These are phyloP conservation scores for Caenorhabditis briggsae DNA, from an alignment of 1,140 invertebrate species.

Conservation along the genomic window DNA sequence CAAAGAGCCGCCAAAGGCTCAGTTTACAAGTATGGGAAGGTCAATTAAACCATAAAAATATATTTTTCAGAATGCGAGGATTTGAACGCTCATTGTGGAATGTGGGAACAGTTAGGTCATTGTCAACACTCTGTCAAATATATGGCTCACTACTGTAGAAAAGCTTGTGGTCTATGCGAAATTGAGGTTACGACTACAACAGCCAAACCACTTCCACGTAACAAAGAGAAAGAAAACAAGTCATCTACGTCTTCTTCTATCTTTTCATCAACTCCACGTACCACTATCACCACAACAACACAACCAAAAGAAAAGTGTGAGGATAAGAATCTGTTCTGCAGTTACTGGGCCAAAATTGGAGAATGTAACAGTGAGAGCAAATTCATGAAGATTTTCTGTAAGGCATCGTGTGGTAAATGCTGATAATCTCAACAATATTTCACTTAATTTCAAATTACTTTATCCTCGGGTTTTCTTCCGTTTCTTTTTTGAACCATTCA, in stretches of 20 bases:
- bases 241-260: neutral
- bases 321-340: constrained; percentile 77
- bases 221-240: constrained; percentile 57
- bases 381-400: constrained; percentile 78
- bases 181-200: constrained; percentile 37
- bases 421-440: constrained; percentile 1
- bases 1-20: too few species aligned
- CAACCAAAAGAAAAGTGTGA: constrained; percentile 59
- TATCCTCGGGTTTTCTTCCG: constrained; percentile 10
- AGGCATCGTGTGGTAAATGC: constrained; percentile 72
- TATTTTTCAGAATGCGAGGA: constrained; percentile 73
- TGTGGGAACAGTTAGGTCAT: constrained; percentile 77
- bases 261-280: constrained; percentile 46
- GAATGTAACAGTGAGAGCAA: constrained; percentile 76
- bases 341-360: constrained; percentile 77
- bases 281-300: neutral
- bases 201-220: neutral
- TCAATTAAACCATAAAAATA: too few species aligned
- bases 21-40: too few species aligned
- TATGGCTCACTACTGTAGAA: constrained; percentile 77
- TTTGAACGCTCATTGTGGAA: constrained; percentile 77
- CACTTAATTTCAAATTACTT: neutral
- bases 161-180: constrained; percentile 73
- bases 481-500: neutral
- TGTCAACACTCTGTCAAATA: constrained; percentile 77